These are phyloP conservation scores for Nannoperca obscura DNA, from an alignment of 2,797 vertebrate species.

Conservation along the genomic window DNA sequence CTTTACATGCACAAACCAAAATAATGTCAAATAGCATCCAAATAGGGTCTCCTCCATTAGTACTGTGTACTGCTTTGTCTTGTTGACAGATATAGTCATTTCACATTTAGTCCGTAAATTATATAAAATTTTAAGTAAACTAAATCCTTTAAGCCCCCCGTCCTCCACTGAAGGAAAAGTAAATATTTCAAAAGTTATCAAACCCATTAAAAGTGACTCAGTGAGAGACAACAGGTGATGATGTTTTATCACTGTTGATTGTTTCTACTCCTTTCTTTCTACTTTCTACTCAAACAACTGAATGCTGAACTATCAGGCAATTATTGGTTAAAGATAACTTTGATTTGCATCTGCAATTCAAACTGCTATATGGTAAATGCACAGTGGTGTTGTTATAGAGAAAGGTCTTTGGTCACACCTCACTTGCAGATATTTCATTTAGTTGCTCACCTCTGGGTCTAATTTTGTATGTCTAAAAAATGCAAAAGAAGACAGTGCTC, in stretches of 20 bases:
- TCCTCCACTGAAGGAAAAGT: slow-evolving; percentile 54
- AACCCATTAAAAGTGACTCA: slow-evolving; percentile 36
- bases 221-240: slow-evolving; percentile 42
- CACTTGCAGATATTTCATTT: slow-evolving; percentile 66
- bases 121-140: slow-evolving; percentile 45
- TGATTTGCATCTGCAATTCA: slow-evolving; percentile 60
- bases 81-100: slow-evolving; percentile 58
- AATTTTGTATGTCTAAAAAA: slow-evolving; percentile 81
- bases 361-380: slow-evolving; percentile 71
- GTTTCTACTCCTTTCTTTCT: slow-evolving; percentile 35
- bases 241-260: slow-evolving; percentile 43
- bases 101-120: slow-evolving; percentile 54
- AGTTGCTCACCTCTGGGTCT: slow-evolving; percentile 74
- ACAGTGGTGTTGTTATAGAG: slow-evolving; percentile 65
- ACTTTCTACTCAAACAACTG: not conserved
- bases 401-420: slow-evolving; percentile 72
- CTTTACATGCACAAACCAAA: slow-evolving; percentile 60
- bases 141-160: slow-evolving; percentile 45
- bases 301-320: slow-evolving; percentile 60
- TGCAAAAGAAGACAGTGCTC: slow-evolving; percentile 80
- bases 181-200: slow-evolving; percentile 44
- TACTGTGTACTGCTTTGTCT: slow-evolving; percentile 73
- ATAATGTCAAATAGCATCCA: slow-evolving; percentile 63
- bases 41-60: slow-evolving; percentile 66
- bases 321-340: slow-evolving; percentile 25